Evolutionary conservation across 1,140 invertebrate species (phyloP).

Genomic region (Lutraria rhynchaena): DNA sequence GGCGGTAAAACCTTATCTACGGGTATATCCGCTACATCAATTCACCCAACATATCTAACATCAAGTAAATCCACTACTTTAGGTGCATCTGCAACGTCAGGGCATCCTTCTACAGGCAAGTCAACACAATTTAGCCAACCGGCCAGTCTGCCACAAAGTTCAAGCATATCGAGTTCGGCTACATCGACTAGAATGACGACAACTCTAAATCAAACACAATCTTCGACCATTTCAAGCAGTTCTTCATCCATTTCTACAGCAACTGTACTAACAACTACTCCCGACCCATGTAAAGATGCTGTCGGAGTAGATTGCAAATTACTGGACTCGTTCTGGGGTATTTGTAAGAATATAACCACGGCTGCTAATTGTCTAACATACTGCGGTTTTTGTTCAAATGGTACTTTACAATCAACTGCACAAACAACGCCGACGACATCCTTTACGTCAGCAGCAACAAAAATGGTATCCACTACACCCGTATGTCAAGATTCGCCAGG

Average conservation of each 20-base stretch:
- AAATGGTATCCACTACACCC: background rate
- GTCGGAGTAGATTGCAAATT: slow-evolving; percentile 20
- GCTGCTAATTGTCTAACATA: slow-evolving; percentile 6
- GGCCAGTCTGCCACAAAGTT: background rate
- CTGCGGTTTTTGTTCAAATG: slow-evolving; percentile 4
- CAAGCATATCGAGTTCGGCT: background rate
- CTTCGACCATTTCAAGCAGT: background rate
- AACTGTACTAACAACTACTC: background rate
- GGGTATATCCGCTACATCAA: background rate
- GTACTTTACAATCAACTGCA: background rate
- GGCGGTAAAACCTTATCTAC: background rate
- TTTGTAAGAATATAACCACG: slow-evolving; percentile 2
- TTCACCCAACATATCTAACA: background rate
- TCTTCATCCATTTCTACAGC: background rate
- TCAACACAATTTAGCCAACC: background rate
- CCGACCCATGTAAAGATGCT: background rate
- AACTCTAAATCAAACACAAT: background rate
- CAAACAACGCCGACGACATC: background rate
- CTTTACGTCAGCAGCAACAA: background rate
- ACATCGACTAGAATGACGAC: background rate
- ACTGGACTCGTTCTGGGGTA: background rate
- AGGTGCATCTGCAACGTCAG: background rate
- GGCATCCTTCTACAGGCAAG: background rate
- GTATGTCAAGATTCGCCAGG: slow-evolving; percentile 12
- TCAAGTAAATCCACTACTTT: background rate